Conservation (phyloP, 2,113 vertebrate species). For the Myocastor coypus region DNA sequence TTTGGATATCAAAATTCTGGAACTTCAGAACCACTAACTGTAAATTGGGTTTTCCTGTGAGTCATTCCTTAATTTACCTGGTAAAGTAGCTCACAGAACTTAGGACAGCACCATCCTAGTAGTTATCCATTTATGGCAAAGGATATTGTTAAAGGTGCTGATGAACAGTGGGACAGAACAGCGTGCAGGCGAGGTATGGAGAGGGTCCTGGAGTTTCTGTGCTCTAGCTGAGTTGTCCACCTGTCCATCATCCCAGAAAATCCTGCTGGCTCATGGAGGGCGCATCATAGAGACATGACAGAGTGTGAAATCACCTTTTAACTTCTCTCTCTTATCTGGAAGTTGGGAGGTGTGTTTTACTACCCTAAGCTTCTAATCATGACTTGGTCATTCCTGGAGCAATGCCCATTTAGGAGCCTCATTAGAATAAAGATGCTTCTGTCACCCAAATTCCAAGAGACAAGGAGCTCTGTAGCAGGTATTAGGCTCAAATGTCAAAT, state of each 20-base stretch:
- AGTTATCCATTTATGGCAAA: neutral
- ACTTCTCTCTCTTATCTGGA: neutral
- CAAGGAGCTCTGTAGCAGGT: neutral
- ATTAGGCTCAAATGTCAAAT: neutral
- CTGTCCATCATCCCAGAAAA: neutral
- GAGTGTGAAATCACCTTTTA: neutral
- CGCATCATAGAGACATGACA: neutral
- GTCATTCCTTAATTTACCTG: neutral
- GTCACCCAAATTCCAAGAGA: neutral
- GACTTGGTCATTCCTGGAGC: neutral
- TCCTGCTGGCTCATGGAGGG: neutral
- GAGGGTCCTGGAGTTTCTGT: neutral
- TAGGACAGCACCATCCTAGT: neutral
- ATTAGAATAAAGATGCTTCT: neutral
- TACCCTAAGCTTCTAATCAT: neutral
- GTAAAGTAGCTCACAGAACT: neutral
- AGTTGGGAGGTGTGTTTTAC: neutral
- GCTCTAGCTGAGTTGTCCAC: no score
- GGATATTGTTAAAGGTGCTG: neutral
- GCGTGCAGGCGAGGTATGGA: neutral
- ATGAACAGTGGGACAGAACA: neutral
- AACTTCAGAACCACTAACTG: neutral
- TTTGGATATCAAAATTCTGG: neutral
- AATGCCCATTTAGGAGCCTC: neutral
- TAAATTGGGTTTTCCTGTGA: neutral